Conservation (phyloP, 2,888 invertebrate genomes). For the Lasioglossum zephyrum region DNA sequence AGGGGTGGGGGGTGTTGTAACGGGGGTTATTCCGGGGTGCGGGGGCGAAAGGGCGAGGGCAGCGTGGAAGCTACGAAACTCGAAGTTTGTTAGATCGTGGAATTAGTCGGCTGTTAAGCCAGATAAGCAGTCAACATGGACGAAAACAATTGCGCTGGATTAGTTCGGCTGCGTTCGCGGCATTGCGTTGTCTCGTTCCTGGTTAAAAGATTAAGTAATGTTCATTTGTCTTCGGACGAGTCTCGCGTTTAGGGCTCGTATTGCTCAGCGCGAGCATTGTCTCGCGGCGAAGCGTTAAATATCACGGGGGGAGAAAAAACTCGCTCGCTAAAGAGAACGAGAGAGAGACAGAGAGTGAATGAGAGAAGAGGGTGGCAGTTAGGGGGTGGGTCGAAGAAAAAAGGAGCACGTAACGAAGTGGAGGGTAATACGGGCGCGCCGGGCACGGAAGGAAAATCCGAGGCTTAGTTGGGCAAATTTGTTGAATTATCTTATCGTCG, state of each 20-base stretch:
- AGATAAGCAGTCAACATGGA: conserved; percentile 83
- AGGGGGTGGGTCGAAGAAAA: not conserved
- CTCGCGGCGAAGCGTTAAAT: conserved; percentile 24
- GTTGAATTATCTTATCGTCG: conserved; percentile 72
- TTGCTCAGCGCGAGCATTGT: conserved; percentile 44
- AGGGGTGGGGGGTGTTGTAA: not conserved
- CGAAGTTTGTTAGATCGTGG: conserved; percentile 81
- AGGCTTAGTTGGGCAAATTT: conserved; percentile 68
- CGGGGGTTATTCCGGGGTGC: not conserved
- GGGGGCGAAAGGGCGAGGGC: not conserved
- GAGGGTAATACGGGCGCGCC: conserved; percentile 37
- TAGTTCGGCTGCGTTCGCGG: conserved; percentile 67
- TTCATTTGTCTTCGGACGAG: conserved; percentile 70
- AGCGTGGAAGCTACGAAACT: conserved; percentile 59
- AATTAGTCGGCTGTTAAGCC: conserved; percentile 84
- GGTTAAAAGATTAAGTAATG: conserved; percentile 75
- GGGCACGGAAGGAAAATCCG: conserved; percentile 50
- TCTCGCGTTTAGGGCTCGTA: conserved; percentile 25
- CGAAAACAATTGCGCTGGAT: conserved; percentile 82
- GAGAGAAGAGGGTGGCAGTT: not conserved
- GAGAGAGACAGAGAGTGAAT: not conserved
- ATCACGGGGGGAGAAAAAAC: not conserved
- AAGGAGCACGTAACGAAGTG: conserved; percentile 14
- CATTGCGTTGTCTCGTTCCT: conserved; percentile 55
- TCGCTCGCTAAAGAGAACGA: not conserved